Evolutionary conservation across 2,797 vertebrate genomes (phyloP).

Genomic region (Momotus momota): DNA sequence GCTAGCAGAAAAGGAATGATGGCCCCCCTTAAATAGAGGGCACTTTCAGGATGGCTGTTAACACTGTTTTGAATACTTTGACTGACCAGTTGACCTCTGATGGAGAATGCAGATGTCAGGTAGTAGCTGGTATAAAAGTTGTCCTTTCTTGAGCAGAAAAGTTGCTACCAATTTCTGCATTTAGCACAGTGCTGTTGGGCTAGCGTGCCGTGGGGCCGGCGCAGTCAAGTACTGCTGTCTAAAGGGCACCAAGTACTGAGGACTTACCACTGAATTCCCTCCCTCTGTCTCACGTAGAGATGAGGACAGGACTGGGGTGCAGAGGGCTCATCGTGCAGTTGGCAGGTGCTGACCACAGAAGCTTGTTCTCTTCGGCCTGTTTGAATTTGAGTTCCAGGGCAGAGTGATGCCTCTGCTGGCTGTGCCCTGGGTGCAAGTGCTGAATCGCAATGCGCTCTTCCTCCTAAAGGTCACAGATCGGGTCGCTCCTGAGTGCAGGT

Average conservation of each 20-base stretch:
- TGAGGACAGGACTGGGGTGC: background rate
- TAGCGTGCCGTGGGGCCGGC: background rate
- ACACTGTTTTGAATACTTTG: background rate
- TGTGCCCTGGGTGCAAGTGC: background rate
- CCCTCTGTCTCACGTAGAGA: background rate
- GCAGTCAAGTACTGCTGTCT: background rate
- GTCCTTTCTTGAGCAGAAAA: background rate
- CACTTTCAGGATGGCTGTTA: background rate
- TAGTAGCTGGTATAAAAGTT: background rate
- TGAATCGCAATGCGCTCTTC: conserved; percentile 58
- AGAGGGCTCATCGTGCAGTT: background rate
- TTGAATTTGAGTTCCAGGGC: background rate
- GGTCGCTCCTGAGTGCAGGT: background rate
- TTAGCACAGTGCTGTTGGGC: background rate
- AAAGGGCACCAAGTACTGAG: accelerated
- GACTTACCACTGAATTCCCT: background rate
- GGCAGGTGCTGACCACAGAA: background rate
- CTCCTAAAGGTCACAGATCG: conserved; percentile 71
- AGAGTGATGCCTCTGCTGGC: background rate
- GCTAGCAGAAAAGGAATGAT: background rate
- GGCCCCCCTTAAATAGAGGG: background rate
- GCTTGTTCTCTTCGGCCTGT: background rate
- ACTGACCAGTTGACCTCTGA: background rate
- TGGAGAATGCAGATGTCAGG: background rate
- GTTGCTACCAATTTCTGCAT: background rate